Evolutionary conservation across 2,797 vertebrate species (phyloP), one percentile per base, ranked within the genome.

Genomic region (Lindbergichthys nudifrons): DNA sequence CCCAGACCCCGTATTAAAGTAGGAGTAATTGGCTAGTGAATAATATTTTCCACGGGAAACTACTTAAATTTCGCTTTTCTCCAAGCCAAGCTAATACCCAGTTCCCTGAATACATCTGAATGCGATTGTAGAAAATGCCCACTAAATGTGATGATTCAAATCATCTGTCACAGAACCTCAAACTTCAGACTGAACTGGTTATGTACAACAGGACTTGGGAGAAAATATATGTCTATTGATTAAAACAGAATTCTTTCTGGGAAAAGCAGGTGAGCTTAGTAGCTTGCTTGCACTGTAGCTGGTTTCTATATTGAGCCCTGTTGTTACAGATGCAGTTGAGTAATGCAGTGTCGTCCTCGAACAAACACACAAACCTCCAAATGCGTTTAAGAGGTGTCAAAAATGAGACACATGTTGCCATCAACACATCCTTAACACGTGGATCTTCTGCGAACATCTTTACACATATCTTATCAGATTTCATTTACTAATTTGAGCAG

Each of bases 1-100:
- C 77, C 76, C 77, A 84, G 84, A 66, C 68, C 54, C 73, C 69
- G 61, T 43, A 77, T 72, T 80, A 78, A 84, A 86, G 75, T 39
- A n/a, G 18, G 62, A 59, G 74, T 87, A 84, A 80, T 56, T 53
- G 10, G 72, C 65, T 67, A 21, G 45, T 80, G 84, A 84, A 83
- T 75, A 83, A 81, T 47, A 73, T 78, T 88, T 92, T 90, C 84
- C 88, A 85, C 62, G 77, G 79, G 83, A 84, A 88, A 79, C 54
- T 23, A 68, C 67, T 62, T 62, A 32, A 79, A 86, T 81, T 77
- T 45, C 10, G 48, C 57, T 81, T 78, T 68, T 66, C 66, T 41
- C n/a, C 30, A 18, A 75, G 78, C 18, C 77, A 73, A 79, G 59
- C 60, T 4, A 26, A 77, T 13, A 65, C 42, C 18, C 59, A 54